Base-by-base conservation (phyloP, 2,797 vertebrate species). In the Eulemur albifrons region DNA sequence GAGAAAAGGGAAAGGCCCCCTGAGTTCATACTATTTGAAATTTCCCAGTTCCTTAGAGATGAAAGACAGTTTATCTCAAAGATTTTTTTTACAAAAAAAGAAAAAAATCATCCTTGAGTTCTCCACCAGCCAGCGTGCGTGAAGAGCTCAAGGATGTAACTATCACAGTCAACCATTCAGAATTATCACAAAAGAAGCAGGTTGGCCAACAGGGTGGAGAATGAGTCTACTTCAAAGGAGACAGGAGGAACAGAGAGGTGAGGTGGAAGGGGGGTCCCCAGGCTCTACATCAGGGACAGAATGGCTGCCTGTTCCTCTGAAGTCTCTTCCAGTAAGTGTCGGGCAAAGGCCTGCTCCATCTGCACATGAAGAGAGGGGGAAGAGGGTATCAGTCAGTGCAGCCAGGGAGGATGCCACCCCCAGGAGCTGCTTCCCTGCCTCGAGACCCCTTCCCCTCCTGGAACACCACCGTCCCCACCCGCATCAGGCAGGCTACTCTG, bases 271-370 rank as follows among this genome's bases (percentile, higher is more conserved):
- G 11, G 23, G 65, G 54, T 40, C 12, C 38, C 4, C 79, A 61
- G 18, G 76, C 45, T 48, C 30, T 93, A 48, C 27, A 86, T 13
- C 65, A 67, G 30, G 61, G 77, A 52, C 54, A 80, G 43, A 54
- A 81, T 4, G 11, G 97, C 97, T 50, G 67, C 1, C 67, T 89
- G 82, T 35, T 96, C 77, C 75, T 96, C 95, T 7, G 73, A 63
- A 21, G 48, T 52, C 48, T 88, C 38, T 45, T 94, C 3, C 82
- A 97, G 75, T 27, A 97, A 72, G 17, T 76, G 86, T 9, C 93
- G 86, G 81, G 98, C 96, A 80, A 97, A 97, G 14, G 95, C 95
- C 75, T 98, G 98, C 52, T 98, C 98, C 96, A 98, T 98, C 98
- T 98, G 90, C 13, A 25, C 0, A 25, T 1, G 27, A 85, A 43